Evolutionary conservation across 2,113 vertebrate species (phyloP), one percentile per base, ranked within the genome.

Genomic region (Semicossyphus pulcher): DNA sequence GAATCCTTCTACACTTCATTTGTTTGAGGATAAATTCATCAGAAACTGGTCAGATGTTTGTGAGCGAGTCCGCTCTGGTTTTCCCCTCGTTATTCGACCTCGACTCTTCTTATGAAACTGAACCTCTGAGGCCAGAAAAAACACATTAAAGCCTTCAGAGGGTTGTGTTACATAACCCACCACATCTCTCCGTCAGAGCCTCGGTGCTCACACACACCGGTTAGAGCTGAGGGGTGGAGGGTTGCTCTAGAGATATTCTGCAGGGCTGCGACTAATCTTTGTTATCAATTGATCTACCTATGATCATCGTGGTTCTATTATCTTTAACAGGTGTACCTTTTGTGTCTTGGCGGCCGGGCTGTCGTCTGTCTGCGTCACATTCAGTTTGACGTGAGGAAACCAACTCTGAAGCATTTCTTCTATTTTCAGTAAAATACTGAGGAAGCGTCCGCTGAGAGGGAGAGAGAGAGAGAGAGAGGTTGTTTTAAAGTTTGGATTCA

Each of bases 401-500:
- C 90, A 92, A 1, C 57, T 84, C 1, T 72, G 85, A 1, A 92
- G 84, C 90, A 92, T 92, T 15, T 63, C 67, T 15, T 87, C 90
- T 28, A 92, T 84, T 61, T 88, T 87, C 72, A 83, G 68, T 0
- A 92, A 1, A 5, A 75, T 85, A 18, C 36, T 45, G 44, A 86
- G 61, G 57, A 87, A 83, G 4, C 64, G 74, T 20, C 81, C 86
- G 0, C 90, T 92, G 1, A 1, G 39, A 52, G 20, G 44, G 16
- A 72, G 5, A 28, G 1, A 48, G 18, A 26, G 8, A 41, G 2
- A 56, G 2, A 18, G 16, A 18, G 48, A 9, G 29, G 15, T 4
- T n/a, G n/a, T n/a, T n/a, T n/a, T n/a, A n/a, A n/a, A n/a, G n/a
- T n/a, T n/a, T n/a, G n/a, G n/a, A n/a, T n/a, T n/a, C n/a, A n/a